Base-by-base conservation (phyloP, 2,797 vertebrate species). In the Yasuhikotakia modesta region DNA sequence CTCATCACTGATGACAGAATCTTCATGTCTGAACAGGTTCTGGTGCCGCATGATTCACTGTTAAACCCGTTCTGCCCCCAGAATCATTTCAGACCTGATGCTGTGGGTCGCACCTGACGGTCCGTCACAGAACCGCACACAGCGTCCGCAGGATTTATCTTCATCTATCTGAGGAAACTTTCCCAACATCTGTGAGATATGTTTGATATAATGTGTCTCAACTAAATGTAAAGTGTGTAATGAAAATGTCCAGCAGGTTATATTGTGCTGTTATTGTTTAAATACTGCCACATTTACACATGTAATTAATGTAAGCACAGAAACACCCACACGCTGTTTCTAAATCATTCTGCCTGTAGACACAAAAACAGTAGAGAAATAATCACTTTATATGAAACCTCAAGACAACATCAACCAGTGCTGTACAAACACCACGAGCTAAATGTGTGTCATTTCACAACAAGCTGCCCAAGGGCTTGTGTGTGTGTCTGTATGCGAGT, bases 1-100 rank as follows among this genome's bases (percentile, higher is more conserved):
- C 94, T 97, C 75, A 95, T 95, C 87, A 97, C 95, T 0, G 95
- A 95, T 39, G 96, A 97, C 87, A 92, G 96, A 77, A 96, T 97
- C 4, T 88, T 94, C 0, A 92, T 97, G 95, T 95, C 96, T 0
- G 94, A 96, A 74, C 95, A 97, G 95, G 96, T 96, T 79, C 82
- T 0, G 2, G 32, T 21, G n/a, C 30, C 13, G 4, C 8, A 68
- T 19, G 4, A 48, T 21, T 53, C 24, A 68, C 16, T 55, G 30
- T 17, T 12, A 64, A 52, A 64, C 24, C 22, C 7, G 8, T 5
- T 43, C 17, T 32, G 16, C 4, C 48, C 19, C 58, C 46, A 24
- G 72, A 4, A 21, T 66, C 53, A 39, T 39, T 39, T 22, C 63
- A 45, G 30, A 27, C 30, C 63, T 30, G 35, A 39, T 39, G 6